These are phyloP conservation scores for Xanthia icteritia DNA, from an alignment of 2,888 invertebrate genomes.

Conservation along the genomic window DNA sequence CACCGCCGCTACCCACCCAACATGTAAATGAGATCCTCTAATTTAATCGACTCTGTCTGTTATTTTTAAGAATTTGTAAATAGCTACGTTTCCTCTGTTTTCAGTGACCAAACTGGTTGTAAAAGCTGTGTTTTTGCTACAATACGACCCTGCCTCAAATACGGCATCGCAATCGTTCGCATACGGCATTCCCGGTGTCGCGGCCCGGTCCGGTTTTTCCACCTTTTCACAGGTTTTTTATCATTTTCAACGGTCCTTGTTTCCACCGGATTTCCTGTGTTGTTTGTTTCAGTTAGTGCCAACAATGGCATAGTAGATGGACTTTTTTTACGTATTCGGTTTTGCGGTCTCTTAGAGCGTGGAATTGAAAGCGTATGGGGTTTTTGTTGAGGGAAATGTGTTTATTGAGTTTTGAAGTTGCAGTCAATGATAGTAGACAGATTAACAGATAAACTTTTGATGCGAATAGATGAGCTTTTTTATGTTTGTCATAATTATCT, in stretches of 20 bases:
- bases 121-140: slow-evolving; percentile 43
- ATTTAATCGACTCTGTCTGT: slow-evolving; percentile 27
- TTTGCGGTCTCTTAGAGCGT: slow-evolving; percentile 50
- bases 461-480: neutral
- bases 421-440: neutral
- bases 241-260: slow-evolving; percentile 66
- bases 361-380: slow-evolving; percentile 41
- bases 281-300: slow-evolving; percentile 73
- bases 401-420: slow-evolving; percentile 6
- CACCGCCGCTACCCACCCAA: slow-evolving; percentile 8
- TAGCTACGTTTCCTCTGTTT: slow-evolving; percentile 18
- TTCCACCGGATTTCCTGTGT: slow-evolving; percentile 69
- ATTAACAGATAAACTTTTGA: neutral
- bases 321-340: slow-evolving; percentile 35
- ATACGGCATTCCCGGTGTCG: slow-evolving; percentile 45
- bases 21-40: slow-evolving; percentile 34
- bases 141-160: slow-evolving; percentile 44
- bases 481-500: neutral
- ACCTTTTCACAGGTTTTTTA: slow-evolving; percentile 56
- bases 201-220: slow-evolving; percentile 47
- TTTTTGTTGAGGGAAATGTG: slow-evolving; percentile 1
- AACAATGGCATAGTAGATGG: slow-evolving; percentile 51
- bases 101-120: slow-evolving; percentile 20
- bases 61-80: slow-evolving; percentile 30
- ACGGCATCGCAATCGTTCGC: too few relatives aligned